Evolutionary conservation across 2,113 vertebrate species (phyloP).

Genomic region (Lonchura striata): DNA sequence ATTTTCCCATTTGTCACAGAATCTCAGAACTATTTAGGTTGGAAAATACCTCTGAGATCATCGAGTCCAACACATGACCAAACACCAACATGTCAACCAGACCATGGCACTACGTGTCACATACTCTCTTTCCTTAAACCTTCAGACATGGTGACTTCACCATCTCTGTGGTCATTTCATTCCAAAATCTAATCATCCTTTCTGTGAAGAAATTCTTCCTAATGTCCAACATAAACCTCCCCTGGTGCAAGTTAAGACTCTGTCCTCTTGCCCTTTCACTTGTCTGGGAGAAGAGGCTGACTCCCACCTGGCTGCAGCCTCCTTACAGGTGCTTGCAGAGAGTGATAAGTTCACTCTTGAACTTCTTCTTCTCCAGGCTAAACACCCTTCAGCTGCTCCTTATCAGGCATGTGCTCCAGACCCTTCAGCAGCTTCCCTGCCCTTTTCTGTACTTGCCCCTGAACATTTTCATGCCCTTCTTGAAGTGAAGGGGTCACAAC

Average conservation of each 20-base stretch:
- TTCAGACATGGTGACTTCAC: neutral
- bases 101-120: neutral
- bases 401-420: neutral
- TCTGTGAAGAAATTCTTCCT: neutral
- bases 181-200: neutral
- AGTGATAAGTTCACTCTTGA: neutral
- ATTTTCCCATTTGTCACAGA: neutral
- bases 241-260: too few relatives aligned
- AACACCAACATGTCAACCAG: neutral
- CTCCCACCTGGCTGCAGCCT: rapidly evolving
- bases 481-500: neutral
- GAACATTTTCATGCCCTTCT: neutral
- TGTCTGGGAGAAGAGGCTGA: neutral
- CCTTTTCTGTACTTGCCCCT: neutral
- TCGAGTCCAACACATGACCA: rapidly evolving
- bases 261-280: neutral
- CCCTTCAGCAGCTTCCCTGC: neutral
- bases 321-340: neutral
- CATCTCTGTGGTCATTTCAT: neutral
- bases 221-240: neutral
- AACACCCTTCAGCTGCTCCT: neutral
- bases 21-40: neutral
- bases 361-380: neutral
- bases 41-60: neutral
- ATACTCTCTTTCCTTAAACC: neutral